Evolutionary conservation across 1,140 invertebrate genomes (phyloP), one percentile per base, ranked within the genome.

Genomic region (Temnothorax nylanderi): DNA sequence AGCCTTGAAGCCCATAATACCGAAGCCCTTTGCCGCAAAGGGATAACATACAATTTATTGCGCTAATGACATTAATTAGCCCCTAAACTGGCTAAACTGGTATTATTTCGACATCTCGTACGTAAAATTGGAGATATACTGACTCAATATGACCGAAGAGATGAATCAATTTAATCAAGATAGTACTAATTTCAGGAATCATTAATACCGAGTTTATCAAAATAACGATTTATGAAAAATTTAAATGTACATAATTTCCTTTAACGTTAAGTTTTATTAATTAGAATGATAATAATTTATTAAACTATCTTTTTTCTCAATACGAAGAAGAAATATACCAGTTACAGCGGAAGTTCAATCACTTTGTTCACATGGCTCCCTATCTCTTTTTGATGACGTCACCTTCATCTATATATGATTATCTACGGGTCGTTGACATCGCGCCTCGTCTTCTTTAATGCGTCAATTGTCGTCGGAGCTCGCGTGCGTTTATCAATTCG

Each of bases 401-500:
- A 32, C 7, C 67, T 21, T 75, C 56, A 84, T 84, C 69, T 75
- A 75, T 74, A 84, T 60, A 84, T 75, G 80, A 84, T 84, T 72
- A 82, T 74, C 51, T 84, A 84, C 54, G 7, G 69, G 80, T 84
- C 69, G 26, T 84, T 84, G 80, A 84, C 80, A 74, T 49, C 80
- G 18, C 41, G 54, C 41, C 80, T 47, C 67, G 67, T 84, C 69
- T 84, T 84, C 67, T 84, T 84, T 84, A 75, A 84, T 62, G 54
- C 26, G 26, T 16, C 80, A 84, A 84, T 84, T 84, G 80, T 67
- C 80, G 69, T 49, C 54, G n/a, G 41, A 49, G 69, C 80, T 84
- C 47, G 80, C 80, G 80, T 84, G 80, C 80, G 41, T 84, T 84
- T 84, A 84, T 84, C 80, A 84, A 84, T 84, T 75, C 44, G 80